Evolutionary conservation across 2,113 vertebrate genomes (phyloP), one percentile per base, ranked within the genome.

Genomic region (Cygnus atratus): DNA sequence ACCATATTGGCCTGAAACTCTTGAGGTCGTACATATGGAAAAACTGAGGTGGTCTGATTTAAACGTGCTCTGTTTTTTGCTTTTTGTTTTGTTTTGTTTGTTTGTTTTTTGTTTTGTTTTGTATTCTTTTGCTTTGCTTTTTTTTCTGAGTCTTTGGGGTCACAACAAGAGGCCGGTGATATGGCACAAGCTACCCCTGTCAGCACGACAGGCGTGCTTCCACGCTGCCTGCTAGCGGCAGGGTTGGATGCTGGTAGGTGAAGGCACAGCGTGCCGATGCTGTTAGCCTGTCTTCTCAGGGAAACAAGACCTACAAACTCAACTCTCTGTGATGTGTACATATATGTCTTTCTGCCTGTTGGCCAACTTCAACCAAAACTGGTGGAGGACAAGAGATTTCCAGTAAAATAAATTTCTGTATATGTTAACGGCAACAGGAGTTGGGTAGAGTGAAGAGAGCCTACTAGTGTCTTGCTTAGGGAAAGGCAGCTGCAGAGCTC

Each of bases 211-310:
- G 50, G 70, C 19, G 6, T 24, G 31, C 9, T 71, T 77, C 46
- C 44, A 37, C 2, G 1, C 10, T 31, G 55, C n/a, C 31, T 16
- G 21, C 25, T 24, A 39, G 28, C 0, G 1, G 59, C 59, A 77
- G 68, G 21, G 70, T 37, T 33, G 11, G 62, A 46, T 0, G 0
- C 55, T 61, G 68, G 37, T 28, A 26, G 57, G 8, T 67, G 31
- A 35, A 58, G 39, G n/a, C 67, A 73, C 66, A 80, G 26, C 0
- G 1, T 21, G 22, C 24, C 43, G 39, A n/a, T 44, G 67, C 21
- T 31, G 85, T 39, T 41, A 50, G 46, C 3, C 18, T 28, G 21
- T n/a, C 52, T 88, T 68, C 79, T 65, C 62, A 37, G 73, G 72
- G 35, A 57, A 72, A 29, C 19, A 57, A 44, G 35, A 19, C n/a